These are phyloP conservation scores for Nephrotoma guestfalica DNA, from an alignment of 2,888 invertebrate genomes.

Conservation along the genomic window DNA sequence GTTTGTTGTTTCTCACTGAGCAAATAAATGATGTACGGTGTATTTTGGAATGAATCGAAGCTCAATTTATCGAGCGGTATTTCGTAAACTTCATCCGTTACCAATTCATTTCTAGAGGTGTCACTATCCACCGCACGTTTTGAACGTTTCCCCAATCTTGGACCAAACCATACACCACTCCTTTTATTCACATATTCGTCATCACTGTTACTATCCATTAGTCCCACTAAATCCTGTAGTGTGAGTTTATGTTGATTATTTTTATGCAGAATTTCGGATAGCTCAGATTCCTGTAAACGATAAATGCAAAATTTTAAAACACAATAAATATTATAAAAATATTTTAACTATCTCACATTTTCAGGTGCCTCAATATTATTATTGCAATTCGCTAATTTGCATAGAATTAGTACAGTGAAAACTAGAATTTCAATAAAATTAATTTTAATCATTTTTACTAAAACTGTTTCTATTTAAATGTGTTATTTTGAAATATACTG, in stretches of 20 bases:
- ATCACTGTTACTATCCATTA: background rate
- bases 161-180: background rate
- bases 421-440: background rate
- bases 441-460: background rate
- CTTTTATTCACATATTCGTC: background rate
- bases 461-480: background rate
- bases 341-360: background rate
- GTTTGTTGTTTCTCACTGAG: background rate
- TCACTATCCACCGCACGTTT: background rate
- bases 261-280: background rate
- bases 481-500: background rate
- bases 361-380: background rate
- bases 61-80: background rate
- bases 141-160: background rate
- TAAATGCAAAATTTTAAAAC: background rate
- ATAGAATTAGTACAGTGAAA: background rate
- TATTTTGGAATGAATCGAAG: background rate
- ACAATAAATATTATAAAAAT: background rate
- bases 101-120: background rate
- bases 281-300: background rate
- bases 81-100: background rate
- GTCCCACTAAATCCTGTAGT: background rate
- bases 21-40: background rate
- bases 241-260: background rate
- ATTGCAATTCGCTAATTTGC: background rate